Base-by-base conservation (phyloP, 2,888 invertebrate species). In the Clunio marinus region DNA sequence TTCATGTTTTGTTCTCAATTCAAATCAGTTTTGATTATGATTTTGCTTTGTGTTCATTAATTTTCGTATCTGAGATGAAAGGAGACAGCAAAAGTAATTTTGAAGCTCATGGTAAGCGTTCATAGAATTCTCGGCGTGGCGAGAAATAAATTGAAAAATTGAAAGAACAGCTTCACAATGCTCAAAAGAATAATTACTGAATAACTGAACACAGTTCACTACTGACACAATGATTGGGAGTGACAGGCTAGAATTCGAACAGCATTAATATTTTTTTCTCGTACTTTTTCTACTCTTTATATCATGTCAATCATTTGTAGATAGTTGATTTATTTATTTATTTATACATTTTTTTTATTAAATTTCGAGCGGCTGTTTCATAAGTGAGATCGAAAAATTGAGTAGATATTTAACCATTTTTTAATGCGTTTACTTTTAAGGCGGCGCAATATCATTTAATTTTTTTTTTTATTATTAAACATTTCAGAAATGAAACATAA, bases 221-320 rank as follows among this genome's bases (percentile, higher is more conserved):
- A 24, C 62, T 28, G 15, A 37, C 65, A 51, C 62, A 41, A 24
- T 62, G 41, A 41, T 35, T 32, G 32, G 22, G 62, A 62, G 32
- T 63, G 63, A 63, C 27, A 27, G 51, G 4, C 41, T 10, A 51
- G 32, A 65, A 51, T 27, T 20, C 13, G 51, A 51, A 65, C 15
- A 51, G 51, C 45, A 65, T 46, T 65, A 45, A 65, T 20, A 22
- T 63, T 63, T 17, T 37, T 27, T 22, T 51, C 51, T 51, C 51
- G 10, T 17, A 22, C 22, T 51, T 51, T 22, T 51, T 22, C 20
- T 22, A 8, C 7, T 32, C 35, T 45, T 20, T 24, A 46, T 45
- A 63, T 45, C 37, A 63, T 63, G 63, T 63, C 63, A 63, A 63
- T 63, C 63, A 63, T 63, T 63, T 63, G 63, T 63, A n/a, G n/a